A percentile compares a stretch with the other conserved stretches of the same genome.
phyloP scores from a whole-genome alignment of 2,888 invertebrate genomes.

The Cantharis rustica region DNA sequence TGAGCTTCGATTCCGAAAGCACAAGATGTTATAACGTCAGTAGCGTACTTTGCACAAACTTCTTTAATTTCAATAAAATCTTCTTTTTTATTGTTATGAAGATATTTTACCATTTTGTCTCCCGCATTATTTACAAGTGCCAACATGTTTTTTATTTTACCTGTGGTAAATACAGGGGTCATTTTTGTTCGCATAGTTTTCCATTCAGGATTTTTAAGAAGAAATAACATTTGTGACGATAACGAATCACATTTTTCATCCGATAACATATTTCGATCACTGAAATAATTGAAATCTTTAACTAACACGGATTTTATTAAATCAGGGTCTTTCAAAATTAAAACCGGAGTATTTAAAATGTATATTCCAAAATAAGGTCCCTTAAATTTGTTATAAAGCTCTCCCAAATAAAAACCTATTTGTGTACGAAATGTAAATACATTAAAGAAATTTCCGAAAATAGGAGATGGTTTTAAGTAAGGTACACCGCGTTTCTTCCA shows the following conservation, averaged over 20 bases:
- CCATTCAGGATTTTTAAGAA: constrained; percentile 58
- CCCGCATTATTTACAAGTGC: constrained; percentile 53
- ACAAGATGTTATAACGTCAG: constrained; percentile 56
- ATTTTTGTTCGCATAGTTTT: constrained; percentile 57
- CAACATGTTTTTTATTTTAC: constrained; percentile 59
- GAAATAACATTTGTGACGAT: constrained; percentile 52
- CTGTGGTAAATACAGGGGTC: constrained; percentile 59
- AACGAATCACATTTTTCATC: constrained; percentile 52
- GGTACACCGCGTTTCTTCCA: constrained; percentile 50
- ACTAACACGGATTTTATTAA: constrained; percentile 54
- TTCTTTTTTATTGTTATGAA: constrained; percentile 50
- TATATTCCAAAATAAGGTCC: constrained; percentile 54
- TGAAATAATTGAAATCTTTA: constrained; percentile 56
- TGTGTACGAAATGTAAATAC: constrained; percentile 42
- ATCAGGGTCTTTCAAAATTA: constrained; percentile 54
- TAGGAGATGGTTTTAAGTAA: constrained; percentile 44
- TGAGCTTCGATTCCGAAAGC: constrained; percentile 56
- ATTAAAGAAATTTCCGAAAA: constrained; percentile 51
- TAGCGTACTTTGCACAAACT: constrained; percentile 52
- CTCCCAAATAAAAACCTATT: constrained; percentile 40
- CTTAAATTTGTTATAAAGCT: constrained; percentile 41
- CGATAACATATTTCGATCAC: constrained; percentile 54
- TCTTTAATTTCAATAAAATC: constrained; percentile 46
- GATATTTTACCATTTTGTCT: constrained; percentile 36
- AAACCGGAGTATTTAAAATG: constrained; percentile 54